phyloP scores from a whole-genome alignment of 2,113 vertebrate genomes.

The Gnathonemus longibarbis region DNA sequence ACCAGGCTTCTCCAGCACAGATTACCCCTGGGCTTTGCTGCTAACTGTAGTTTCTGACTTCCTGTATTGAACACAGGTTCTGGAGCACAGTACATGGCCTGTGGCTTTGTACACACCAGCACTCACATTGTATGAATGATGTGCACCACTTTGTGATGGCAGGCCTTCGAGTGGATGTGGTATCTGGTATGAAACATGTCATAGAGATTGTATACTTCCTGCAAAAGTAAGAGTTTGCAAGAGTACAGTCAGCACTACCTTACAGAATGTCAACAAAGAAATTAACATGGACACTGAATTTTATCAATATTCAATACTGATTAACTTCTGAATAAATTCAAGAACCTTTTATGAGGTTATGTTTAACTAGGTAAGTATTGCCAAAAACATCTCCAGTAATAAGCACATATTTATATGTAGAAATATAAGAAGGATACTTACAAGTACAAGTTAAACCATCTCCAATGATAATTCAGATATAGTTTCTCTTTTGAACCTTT shows the following conservation, averaged over 20 bases:
- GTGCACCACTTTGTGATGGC: no score
- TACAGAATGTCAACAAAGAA: not conserved
- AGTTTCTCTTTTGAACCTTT: not conserved
- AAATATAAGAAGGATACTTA: not conserved
- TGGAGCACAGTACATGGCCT: no score
- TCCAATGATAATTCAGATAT: not conserved
- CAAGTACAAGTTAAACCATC: not conserved
- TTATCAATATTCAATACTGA: not conserved
- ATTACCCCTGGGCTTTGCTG: not conserved
- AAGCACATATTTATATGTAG: not conserved
- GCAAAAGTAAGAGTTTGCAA: not conserved
- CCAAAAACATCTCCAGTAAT: not conserved
- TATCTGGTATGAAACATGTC: no score
- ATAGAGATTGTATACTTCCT: slow-evolving; percentile 70
- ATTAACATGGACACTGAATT: not conserved
- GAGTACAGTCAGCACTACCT: no score
- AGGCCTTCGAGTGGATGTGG: no score
- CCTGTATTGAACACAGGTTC: no score
- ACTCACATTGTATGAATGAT: no score
- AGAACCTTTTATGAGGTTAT: not conserved
- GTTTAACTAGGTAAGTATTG: not conserved
- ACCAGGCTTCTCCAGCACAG: not conserved
- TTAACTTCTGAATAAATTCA: not conserved
- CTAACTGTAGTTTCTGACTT: no score
- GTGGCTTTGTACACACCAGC: no score